These are phyloP conservation scores for Micronycteris hirsuta DNA, from an alignment of 2,113 vertebrate genomes.

Conservation along the genomic window DNA sequence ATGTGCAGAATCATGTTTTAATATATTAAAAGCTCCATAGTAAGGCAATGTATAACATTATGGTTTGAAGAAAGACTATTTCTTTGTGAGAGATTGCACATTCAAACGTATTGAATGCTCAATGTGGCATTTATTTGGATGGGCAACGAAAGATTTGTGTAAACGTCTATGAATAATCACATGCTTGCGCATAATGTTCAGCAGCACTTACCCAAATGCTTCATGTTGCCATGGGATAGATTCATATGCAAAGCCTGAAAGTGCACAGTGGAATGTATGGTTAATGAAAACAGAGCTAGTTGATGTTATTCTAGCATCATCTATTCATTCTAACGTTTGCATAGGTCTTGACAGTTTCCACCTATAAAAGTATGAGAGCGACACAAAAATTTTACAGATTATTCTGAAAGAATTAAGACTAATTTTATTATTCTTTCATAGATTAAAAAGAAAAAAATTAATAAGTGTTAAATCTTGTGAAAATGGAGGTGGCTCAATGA, in stretches of 20 bases:
- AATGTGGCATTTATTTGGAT: conserved; percentile 62
- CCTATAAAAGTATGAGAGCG: background rate
- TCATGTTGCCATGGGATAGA: background rate
- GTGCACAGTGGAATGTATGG: background rate
- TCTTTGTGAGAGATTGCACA: conserved; percentile 29
- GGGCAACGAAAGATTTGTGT: conserved; percentile 35
- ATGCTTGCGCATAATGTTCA: background rate
- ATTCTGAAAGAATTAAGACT: background rate
- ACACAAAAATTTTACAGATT: background rate
- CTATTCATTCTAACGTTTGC: background rate
- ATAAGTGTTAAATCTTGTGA: background rate
- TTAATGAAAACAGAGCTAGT: background rate
- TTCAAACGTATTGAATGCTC: conserved; percentile 50
- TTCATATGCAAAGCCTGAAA: background rate
- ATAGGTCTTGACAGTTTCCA: background rate
- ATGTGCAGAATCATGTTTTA: conserved; percentile 25
- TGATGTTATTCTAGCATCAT: background rate
- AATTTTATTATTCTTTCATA: background rate
- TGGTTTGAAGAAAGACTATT: conserved; percentile 26
- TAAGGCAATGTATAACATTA: conserved; percentile 33
- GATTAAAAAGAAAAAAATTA: background rate
- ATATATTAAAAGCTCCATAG: background rate
- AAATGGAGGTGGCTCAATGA: background rate
- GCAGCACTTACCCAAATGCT: conserved; percentile 31
- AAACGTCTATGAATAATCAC: conserved; percentile 44